Percentiles rank a stretch among this genome's conserved stretches.
Conservation (phyloP, 2,888 invertebrate genomes). For the Panorpa germanica region DNA sequence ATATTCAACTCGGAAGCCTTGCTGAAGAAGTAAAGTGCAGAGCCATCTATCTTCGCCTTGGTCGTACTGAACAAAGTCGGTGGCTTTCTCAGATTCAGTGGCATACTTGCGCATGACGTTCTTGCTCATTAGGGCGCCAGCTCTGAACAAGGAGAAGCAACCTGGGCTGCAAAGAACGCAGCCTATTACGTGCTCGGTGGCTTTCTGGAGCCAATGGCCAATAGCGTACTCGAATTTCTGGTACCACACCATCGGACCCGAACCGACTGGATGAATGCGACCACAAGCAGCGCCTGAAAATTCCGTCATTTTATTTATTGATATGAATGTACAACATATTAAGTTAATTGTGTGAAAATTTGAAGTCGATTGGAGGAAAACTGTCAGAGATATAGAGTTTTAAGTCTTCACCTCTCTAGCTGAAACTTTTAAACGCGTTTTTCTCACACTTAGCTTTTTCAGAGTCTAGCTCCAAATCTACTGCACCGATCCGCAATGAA, state of each 20-base stretch:
- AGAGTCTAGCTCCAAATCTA: no score
- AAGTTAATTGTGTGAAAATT: no score
- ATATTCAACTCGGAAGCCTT: slow-evolving; percentile 84
- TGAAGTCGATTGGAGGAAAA: no score
- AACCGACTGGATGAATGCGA: slow-evolving; percentile 73
- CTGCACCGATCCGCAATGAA: no score
- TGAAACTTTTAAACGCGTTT: no score
- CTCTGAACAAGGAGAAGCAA: slow-evolving; percentile 80
- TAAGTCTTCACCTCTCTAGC: no score
- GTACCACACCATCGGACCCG: slow-evolving; percentile 69
- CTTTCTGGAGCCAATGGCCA: slow-evolving; percentile 86
- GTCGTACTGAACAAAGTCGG: slow-evolving; percentile 82
- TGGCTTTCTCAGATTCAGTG: slow-evolving; percentile 52
- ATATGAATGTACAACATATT: no score
- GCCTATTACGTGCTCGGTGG: slow-evolving; percentile 77
- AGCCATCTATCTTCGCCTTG: slow-evolving; percentile 97
- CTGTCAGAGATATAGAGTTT: no score
- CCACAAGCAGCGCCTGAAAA: slow-evolving; percentile 73
- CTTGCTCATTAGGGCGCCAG: slow-evolving; percentile 75
- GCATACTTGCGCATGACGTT: slow-evolving; percentile 83
- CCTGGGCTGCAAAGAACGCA: slow-evolving; percentile 85
- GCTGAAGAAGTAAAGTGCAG: slow-evolving; percentile 77
- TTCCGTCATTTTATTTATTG: slow-evolving; percentile 47
- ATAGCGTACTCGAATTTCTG: slow-evolving; percentile 83
- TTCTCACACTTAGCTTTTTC: no score